Evolutionary conservation across 1,140 invertebrate genomes (phyloP), one percentile per base, ranked within the genome.

Genomic region (Drosophila punjabiensis): DNA sequence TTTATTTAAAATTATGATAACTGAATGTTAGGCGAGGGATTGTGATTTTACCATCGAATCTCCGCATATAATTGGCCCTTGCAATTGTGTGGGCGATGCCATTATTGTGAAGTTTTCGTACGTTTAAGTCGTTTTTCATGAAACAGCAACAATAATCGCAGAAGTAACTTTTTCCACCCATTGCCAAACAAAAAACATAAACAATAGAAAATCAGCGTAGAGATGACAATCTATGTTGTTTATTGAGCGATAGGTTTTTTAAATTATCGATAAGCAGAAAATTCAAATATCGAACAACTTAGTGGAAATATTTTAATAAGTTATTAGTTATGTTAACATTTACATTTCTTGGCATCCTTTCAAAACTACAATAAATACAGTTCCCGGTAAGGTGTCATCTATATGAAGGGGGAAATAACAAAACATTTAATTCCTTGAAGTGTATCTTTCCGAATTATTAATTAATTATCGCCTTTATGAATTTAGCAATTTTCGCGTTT

Each of bases 161-260:
- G 61, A 63, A 93, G 69, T 92, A 93, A 55, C 90, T 92, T 71
- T 91, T 93, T 6, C 87, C 92, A 10, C 89, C 91, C 83, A 91
- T 93, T 32, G 7, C 1, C 10, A 14, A 48, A 48, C 7, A 50
- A 18, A 5, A 62, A 58, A 58, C 11, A n/a, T 62, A 62, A 74
- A 45, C 70, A 74, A 43, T 11, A 13, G 4, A 30, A 61, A n/a
- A 6, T 73, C 3, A 5, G 16, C 30, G 2, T 74, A 74, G 69
- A 24, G 68, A 62, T 53, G 70, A 16, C 13, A 73, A 14, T 11
- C 10, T 7, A 7, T 3, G 3, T 13, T 45, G 35, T 20, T 5
- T 33, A 60, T 60, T 32, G 4, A 37, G 10, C 63, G 43, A 65
- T 37, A 48, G 24, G 1, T 20, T 16, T 65, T 14, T 64, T 37